Base-by-base conservation (phyloP, 2,888 invertebrate species). In the Anagyrus pseudococci region DNA sequence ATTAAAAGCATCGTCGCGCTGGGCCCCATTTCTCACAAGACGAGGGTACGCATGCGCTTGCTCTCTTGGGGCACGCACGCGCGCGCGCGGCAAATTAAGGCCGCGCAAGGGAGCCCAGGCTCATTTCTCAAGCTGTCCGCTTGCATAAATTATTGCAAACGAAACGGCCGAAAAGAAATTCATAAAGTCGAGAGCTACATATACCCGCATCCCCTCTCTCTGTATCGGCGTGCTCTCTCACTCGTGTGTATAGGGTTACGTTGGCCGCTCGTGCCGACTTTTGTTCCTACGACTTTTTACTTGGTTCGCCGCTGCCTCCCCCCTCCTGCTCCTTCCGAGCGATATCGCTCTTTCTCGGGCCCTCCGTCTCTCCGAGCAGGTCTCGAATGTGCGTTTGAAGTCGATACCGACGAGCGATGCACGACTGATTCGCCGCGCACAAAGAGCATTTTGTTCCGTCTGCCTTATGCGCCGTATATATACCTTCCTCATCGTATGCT, bases 41-140 rank as follows among this genome's bases (percentile, higher is more conserved):
- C 56, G 69, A 73, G 73, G 75, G 77, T 77, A 77, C 77, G 77
- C n/a, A n/a, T n/a, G n/a, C n/a, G n/a, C n/a, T n/a, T n/a, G n/a
- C 77, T 77, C 77, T 77, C 77, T 77, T 77, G n/a, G n/a, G n/a
- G n/a, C n/a, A n/a, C n/a, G n/a, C n/a, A n/a, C n/a, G n/a, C n/a
- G n/a, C n/a, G n/a, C n/a, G n/a, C n/a, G n/a, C n/a, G n/a, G 77
- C 77, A 77, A 77, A 77, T 77, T 77, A 77, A 77, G 77, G 75
- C 77, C 75, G 76, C 76, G 74, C 77, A 75, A 77, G 77, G 77
- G 73, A 74, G 71, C 41, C 19, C 7, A 2, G 71, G 75, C 72
- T 76, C 77, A 77, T 77, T 77, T 77, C 75, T 77, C 77, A 77
- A 77, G 72, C 77, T 77, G 77, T 77, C 77, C 72, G 72, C 73